Conservation (phyloP, 2,797 vertebrate genomes). For the Gymnoscopelus braueri region DNA sequence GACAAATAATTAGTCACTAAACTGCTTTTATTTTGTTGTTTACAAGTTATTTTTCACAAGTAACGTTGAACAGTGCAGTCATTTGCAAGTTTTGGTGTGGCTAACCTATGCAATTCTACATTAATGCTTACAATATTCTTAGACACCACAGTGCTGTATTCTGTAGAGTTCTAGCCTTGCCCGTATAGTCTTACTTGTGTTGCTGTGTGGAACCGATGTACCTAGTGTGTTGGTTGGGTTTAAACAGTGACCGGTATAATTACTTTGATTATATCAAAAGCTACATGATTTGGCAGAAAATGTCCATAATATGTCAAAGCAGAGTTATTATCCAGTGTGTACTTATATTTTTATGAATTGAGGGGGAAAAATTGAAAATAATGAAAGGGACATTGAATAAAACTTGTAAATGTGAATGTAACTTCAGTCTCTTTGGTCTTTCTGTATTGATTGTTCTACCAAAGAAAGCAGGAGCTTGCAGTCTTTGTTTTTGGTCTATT, state of each 20-base stretch:
- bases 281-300: conserved; percentile 48
- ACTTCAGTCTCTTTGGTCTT: conserved; percentile 38
- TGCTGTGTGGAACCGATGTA: conserved; percentile 65
- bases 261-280: conserved; percentile 49
- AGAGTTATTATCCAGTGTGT: conserved; percentile 63
- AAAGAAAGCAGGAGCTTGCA: not conserved
- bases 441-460: conserved; percentile 19
- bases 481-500: not conserved
- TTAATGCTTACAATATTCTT: conserved; percentile 55
- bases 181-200: conserved; percentile 68
- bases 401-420: conserved; percentile 73
- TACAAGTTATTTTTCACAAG: conserved; percentile 4
- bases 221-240: conserved; percentile 56
- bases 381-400: conserved; percentile 69
- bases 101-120: conserved; percentile 78
- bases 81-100: conserved; percentile 66
- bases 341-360: conserved; percentile 76
- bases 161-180: conserved; percentile 66
- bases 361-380: conserved; percentile 28
- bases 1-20: conserved; percentile 16
- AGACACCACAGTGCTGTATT: conserved; percentile 56
- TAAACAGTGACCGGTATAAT: conserved; percentile 36
- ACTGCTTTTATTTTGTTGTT: conserved; percentile 15
- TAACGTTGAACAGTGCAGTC: conserved; percentile 55
- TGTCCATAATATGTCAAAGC: conserved; percentile 43